Base-by-base conservation (phyloP, 2,888 invertebrate species). In the Argyresthia goedartella region DNA sequence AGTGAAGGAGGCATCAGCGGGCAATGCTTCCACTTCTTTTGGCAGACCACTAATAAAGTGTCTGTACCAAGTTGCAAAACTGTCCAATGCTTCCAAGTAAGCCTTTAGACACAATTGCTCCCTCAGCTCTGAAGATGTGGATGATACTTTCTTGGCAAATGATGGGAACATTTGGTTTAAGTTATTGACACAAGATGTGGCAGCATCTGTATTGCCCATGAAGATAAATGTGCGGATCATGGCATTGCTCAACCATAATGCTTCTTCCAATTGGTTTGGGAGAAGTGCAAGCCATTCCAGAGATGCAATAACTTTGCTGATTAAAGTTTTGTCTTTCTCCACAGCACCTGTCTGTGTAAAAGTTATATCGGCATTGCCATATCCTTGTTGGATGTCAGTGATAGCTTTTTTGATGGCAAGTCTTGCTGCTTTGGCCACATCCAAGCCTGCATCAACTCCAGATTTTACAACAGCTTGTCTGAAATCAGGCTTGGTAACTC, bases 221-320 rank as follows among this genome's bases (percentile, higher is more conserved):
- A 92, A 93, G 55, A 98, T 86, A 72, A 97, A 97, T 53, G 90
- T 91, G 55, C 96, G 91, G 65, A 97, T 93, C 70, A 98, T 89
- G 13, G 95, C 92, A 87, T 97, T 97, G n/a, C 94, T 91, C 68
- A 97, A 92, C 88, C 92, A 91, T 16, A 98, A 70, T 9, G 95
- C 92, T 76, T 97, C 97, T 42, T 91, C 89, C 44, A 92, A 79
- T 74, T 97, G 96, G 49, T 90, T 87, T 11, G 90, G 88, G 65
- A 95, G 91, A 63, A 95, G 92, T 25, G 93, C 89, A 8, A 98
- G 77, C 96, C 97, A 97, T 71, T 97, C 97, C 1, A 98, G 81
- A 0, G 95, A 85, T 53, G 74, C 69, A 59, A 87, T 78, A 1
- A 80, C 82, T 69, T 77, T 84, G 42, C 59, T 66, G 15, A 85